These are phyloP conservation scores for Eristalis arbustorum DNA, from an alignment of 2,888 invertebrate genomes.

Conservation along the genomic window DNA sequence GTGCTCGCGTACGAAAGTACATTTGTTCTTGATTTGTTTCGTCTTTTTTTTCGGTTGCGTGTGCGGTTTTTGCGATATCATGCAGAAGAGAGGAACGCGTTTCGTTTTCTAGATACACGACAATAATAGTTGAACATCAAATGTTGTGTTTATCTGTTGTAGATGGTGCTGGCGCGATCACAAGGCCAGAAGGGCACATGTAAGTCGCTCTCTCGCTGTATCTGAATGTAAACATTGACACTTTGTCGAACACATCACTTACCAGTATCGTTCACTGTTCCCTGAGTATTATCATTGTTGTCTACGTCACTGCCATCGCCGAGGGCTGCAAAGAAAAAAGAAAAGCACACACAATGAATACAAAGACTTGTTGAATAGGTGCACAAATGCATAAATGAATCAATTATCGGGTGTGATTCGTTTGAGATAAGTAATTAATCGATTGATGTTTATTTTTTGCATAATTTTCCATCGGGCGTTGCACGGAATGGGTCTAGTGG, in stretches of 20 bases:
- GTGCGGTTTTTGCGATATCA: not conserved
- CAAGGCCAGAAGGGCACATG: not conserved
- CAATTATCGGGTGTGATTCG: not conserved
- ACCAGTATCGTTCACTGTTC: constrained; percentile 73
- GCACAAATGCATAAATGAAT: not conserved
- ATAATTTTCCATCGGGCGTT: not conserved
- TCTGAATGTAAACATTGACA: not conserved
- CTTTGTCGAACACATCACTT: constrained; percentile 40
- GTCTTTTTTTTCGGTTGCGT: not conserved
- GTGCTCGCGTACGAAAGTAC: not conserved
- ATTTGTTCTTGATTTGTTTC: not conserved
- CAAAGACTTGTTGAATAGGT: not conserved
- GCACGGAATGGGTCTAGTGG: not conserved
- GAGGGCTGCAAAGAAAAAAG: constrained; percentile 69
- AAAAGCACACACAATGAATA: not conserved
- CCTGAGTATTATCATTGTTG: constrained; percentile 72
- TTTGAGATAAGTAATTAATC: too few species aligned
- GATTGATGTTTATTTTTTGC: not conserved
- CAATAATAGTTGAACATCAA: not conserved
- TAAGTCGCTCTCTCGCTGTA: too few species aligned
- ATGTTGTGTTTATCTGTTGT: not conserved
- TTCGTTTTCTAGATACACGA: not conserved
- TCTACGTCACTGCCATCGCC: constrained; percentile 74
- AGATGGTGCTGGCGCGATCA: not conserved
- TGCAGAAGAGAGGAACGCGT: not conserved